Conservation (phyloP, 1,140 invertebrate species). For the Tribolium castaneum region DNA sequence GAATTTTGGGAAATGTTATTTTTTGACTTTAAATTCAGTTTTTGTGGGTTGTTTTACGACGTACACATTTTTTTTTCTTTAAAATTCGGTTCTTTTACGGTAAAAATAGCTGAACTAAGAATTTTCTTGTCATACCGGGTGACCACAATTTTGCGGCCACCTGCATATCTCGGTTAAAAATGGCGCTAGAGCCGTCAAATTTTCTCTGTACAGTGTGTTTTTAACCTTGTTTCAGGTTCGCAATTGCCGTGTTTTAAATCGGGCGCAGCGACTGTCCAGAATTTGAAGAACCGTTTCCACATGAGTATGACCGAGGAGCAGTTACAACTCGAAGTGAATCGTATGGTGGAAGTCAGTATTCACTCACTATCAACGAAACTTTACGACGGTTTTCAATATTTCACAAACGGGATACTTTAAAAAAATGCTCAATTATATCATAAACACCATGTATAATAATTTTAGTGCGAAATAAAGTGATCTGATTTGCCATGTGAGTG, state of each 20-base stretch:
- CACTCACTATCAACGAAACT: constrained; percentile 97
- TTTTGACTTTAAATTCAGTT: no score
- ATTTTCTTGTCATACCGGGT: no score
- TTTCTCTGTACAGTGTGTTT: background rate
- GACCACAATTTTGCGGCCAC: no score
- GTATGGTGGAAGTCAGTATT: constrained; percentile 92
- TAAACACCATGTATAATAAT: constrained; percentile 20
- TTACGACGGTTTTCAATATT: constrained; percentile 99
- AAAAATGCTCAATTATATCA: constrained; percentile 22
- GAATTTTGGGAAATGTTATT: no score
- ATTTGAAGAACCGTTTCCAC: constrained; percentile 94
- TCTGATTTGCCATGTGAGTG: constrained; percentile 24
- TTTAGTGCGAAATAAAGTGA: constrained; percentile 25
- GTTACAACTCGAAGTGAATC: constrained; percentile 90
- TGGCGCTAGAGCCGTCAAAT: no score
- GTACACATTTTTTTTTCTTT: no score
- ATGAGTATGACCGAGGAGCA: constrained; percentile 95
- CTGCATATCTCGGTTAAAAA: no score
- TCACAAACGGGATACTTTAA: constrained; percentile 96
- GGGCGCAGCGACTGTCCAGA: constrained; percentile 85
- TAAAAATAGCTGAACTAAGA: no score
- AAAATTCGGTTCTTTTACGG: no score
- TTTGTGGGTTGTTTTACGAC: no score
- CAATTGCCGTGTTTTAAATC: constrained; percentile 97
- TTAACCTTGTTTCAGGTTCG: constrained; percentile 76